Base-by-base conservation (phyloP, 2,888 invertebrate species). In the Troides oblongomaculatus region DNA sequence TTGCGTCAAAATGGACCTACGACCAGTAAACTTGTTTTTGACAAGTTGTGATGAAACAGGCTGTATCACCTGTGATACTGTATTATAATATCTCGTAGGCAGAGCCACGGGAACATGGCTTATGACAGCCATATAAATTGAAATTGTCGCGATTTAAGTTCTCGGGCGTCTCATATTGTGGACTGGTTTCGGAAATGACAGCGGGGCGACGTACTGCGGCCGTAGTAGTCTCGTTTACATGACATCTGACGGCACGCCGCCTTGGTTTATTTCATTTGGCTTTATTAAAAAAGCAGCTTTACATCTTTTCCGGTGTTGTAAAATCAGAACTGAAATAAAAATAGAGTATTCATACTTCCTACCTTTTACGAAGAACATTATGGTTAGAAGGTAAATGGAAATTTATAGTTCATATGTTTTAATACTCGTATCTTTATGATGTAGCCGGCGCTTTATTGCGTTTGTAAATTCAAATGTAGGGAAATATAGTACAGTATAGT, bases 61-160 rank as follows among this genome's bases (percentile, higher is more conserved):
- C 60, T 43, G 39, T 56, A 56, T 64, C 61, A 73, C 69, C 69
- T 74, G 72, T 75, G 75, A 72, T 75, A 76, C 75, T 73, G 74
- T 71, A 70, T 71, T 73, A 67, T 73, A 74, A 77, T 74, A 73
- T 74, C 75, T 63, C 63, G 66, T 66, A 85, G 81, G 87, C 84
- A 85, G 84, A 82, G 80, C 81, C 79, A 74, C 81, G 81, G 46
- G 83, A 78, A 84, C 82, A 78, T 75, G 81, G 84, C 83, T 87
- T 85, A 85, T 85, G 87, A 85, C 82, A 79, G 83, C 78, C 81
- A 84, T 89, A 86, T 87, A 88, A 88, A 89, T 88, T 88, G 84
- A 88, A 88, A 89, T 89, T 85, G 89, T 87, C 81, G 81, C 85
- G 81, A 87, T 87, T 83, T 84, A 84, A 88, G 84, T 86, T 86